Evolutionary conservation across 2,797 vertebrate genomes (phyloP).

Genomic region (Chrosomus eos): DNA sequence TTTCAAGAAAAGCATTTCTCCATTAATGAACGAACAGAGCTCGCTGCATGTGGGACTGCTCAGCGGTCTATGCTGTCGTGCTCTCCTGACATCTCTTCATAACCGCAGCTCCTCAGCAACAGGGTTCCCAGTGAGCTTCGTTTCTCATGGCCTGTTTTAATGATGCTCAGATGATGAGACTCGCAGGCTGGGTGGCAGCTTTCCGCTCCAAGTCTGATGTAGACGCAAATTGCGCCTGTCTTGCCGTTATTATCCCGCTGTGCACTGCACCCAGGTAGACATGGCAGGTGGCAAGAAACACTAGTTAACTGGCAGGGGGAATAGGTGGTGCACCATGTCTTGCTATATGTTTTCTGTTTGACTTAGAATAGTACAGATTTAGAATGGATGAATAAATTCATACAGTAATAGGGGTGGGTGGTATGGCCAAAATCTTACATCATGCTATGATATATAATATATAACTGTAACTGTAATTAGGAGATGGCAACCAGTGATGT

Average conservation of each 20-base stretch:
- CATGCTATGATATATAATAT: neutral
- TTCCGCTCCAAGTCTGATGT: constrained; percentile 76
- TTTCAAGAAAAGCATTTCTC: constrained; percentile 48
- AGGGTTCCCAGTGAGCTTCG: constrained; percentile 40
- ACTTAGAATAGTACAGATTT: constrained; percentile 58
- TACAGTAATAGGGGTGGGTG: neutral
- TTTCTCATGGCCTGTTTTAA: constrained; percentile 68
- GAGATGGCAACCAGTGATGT: no score
- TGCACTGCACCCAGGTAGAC: constrained; percentile 74
- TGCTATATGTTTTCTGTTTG: constrained; percentile 64
- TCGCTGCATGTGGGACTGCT: constrained; percentile 16
- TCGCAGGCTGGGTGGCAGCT: constrained; percentile 77
- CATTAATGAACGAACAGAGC: constrained; percentile 49
- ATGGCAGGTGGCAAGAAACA: constrained; percentile 77
- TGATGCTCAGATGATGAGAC: constrained; percentile 80
- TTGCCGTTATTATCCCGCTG: constrained; percentile 67
- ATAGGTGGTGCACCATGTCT: constrained; percentile 67
- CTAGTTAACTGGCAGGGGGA: constrained; percentile 64
- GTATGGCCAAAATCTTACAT: constrained; percentile 14
- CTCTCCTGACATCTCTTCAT: constrained; percentile 30
- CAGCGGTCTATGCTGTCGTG: constrained; percentile 28
- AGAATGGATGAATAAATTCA: neutral
- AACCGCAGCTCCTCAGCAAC: neutral
- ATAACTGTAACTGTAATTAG: no score
- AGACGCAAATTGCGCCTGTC: constrained; percentile 77